Evolutionary conservation across 1,140 invertebrate species (phyloP), one percentile per base, ranked within the genome.

Genomic region (Hydropsyche tenuis): DNA sequence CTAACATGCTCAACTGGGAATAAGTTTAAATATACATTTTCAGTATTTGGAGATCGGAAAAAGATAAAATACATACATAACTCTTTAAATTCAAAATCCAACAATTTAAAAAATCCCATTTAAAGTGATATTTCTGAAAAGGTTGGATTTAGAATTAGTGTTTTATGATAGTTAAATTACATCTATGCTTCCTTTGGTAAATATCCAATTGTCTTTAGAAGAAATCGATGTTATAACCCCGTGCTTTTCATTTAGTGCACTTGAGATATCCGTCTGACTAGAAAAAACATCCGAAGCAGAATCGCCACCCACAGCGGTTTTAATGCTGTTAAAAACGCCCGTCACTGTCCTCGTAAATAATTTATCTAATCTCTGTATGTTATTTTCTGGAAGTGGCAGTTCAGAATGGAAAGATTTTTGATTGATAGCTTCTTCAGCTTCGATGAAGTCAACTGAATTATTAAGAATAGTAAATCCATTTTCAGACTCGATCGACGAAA

Each of bases 261-360:
- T 5, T 60, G 73, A 20, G 51, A 66, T 30, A 48, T 74, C 69
- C 7, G 72, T 53, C 48, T 64, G 53, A 20, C 75, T 30, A 16
- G 78, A 25, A 60, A 78, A 63, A 14, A 73, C 43, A 71, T 77
- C 37, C 71, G 79, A 78, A n/a, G 78, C 18, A 0, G 79, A 81
- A 73, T 85, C 84, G 0, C 80, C 83, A 0, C 82, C 82, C 20
- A 85, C 83, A 0, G 83, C 84, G 11, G 83, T 85, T 71, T 82
- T 82, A 20, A 85, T 81, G 0, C 82, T 83, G 72, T 85, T 85
- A 76, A 85, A 84, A 73, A 85, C 82, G 0, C 84, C 84, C 0
- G 84, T 85, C 51, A 85, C 83, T 0, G 84, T 85, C 68, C 84
- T 81, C 7, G 83, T 82, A 74, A 85, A 84, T 65, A 85, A 66